Evolutionary conservation across 2,888 invertebrate genomes (phyloP), one percentile per base, ranked within the genome.

Genomic region (Folsomia candida): DNA sequence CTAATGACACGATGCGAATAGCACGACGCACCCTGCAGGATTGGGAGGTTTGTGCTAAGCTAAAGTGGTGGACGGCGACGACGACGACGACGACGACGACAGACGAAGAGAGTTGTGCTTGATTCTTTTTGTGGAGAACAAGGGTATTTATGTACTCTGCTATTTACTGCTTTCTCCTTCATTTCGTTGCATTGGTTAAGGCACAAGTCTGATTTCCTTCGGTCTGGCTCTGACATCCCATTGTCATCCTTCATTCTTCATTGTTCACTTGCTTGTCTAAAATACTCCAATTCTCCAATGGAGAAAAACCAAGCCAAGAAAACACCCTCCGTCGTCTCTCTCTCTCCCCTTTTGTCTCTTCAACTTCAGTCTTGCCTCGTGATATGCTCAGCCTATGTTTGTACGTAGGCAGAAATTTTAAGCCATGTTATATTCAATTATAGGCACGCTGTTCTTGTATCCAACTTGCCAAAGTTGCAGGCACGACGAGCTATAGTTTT

Each of bases 101-200:
- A n/a, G n/a, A n/a, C n/a, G n/a, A n/a, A n/a, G n/a, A n/a, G n/a
- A n/a, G n/a, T 4, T 37, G 37, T 37, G 37, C 37, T 37, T 37
- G 37, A 37, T 37, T 37, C 37, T 37, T n/a, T n/a, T n/a, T n/a
- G n/a, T n/a, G n/a, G 47, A 11, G 54, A 20, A 54, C 54, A 54
- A 54, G 54, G 4, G 54, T 54, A 54, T 54, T 54, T 54, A 54
- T 54, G 54, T n/a, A 14, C 54, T 20, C 37, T 18, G 22, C 54
- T 54, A 54, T 54, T 54, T 54, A 54, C 54, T 54, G 22, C 54
- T 54, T 54, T 54, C 54, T 54, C 54, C 54, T 22, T 54, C 54
- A 54, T 37, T 37, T 37, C 37, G 6, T 37, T 37, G 37, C 37
- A 37, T 54, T 54, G 54, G 54, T 14, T 54, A 22, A 54, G 22